Percentiles rank a stretch among this genome's conserved stretches.
phyloP scores from a whole-genome alignment of 2,797 vertebrate genomes.

The Zenarchopterus dispar region DNA sequence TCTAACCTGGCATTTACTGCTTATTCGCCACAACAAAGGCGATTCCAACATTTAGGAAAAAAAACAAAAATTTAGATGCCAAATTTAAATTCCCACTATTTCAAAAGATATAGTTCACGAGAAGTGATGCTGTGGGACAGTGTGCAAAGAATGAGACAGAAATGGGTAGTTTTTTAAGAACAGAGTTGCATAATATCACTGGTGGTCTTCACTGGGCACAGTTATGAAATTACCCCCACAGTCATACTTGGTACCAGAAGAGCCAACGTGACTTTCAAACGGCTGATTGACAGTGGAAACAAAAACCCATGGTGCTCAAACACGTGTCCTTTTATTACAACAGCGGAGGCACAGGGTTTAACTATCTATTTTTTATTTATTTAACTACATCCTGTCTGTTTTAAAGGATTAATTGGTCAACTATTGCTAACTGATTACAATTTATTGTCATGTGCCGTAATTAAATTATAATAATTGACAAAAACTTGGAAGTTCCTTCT shows the following conservation, averaged over 20 bases:
- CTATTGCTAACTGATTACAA: too few relatives aligned
- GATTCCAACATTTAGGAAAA: constrained; percentile 47
- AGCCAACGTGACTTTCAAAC: constrained; percentile 58
- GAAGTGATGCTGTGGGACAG: constrained; percentile 37
- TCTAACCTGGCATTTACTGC: constrained; percentile 58
- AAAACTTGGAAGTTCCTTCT: too few relatives aligned
- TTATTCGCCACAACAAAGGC: constrained; percentile 40
- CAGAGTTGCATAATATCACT: constrained; percentile 72
- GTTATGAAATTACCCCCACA: constrained; percentile 74
- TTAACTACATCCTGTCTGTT: neutral
- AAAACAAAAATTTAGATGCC: too few relatives aligned
- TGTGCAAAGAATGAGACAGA: constrained; percentile 40
- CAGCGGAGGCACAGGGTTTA: too few relatives aligned
- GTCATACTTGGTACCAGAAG: constrained; percentile 45
- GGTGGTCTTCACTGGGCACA: constrained; percentile 65
- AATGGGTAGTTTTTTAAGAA: constrained; percentile 39
- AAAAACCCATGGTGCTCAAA: constrained; percentile 21
- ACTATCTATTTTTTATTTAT: too few relatives aligned
- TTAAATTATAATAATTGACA: too few relatives aligned
- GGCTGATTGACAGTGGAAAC: constrained; percentile 39
- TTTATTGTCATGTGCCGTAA: too few relatives aligned
- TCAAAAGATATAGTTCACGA: neutral
- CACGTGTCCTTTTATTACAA: too few relatives aligned
- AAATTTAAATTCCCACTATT: too few relatives aligned
- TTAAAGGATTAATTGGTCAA: constrained; percentile 5